These are phyloP conservation scores for Drosophila auraria DNA, from an alignment of 1,140 invertebrate genomes.

Conservation along the genomic window DNA sequence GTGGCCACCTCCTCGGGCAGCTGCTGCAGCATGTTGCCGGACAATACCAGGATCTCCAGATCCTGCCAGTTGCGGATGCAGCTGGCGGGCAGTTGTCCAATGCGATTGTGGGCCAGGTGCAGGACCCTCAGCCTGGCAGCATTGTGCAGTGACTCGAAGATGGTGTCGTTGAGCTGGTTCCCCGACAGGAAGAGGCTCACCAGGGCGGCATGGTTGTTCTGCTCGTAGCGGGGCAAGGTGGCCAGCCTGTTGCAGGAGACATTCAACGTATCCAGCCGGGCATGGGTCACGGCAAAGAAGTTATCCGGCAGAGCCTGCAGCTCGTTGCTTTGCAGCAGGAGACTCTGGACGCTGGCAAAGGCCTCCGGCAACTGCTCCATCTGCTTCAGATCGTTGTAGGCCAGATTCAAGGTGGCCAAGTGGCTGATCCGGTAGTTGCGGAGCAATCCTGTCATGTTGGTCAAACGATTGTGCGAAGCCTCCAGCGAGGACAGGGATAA, in stretches of 20 bases:
- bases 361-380: slow-evolving; percentile 89
- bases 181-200: slow-evolving; percentile 91
- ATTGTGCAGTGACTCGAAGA: slow-evolving; percentile 89
- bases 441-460: slow-evolving; percentile 89
- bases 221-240: slow-evolving; percentile 87
- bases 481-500: slow-evolving; percentile 90
- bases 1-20: slow-evolving; percentile 91
- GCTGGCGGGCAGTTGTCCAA: slow-evolving; percentile 90
- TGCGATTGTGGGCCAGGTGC: slow-evolving; percentile 92
- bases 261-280: slow-evolving; percentile 90
- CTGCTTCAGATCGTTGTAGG: slow-evolving; percentile 90
- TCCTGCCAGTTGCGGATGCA: slow-evolving; percentile 91
- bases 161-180: slow-evolving; percentile 91
- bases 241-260: slow-evolving; percentile 91
- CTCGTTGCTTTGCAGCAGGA: slow-evolving; percentile 92
- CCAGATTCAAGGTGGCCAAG: slow-evolving; percentile 90
- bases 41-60: slow-evolving; percentile 92
- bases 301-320: slow-evolving; percentile 90
- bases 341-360: slow-evolving; percentile 88
- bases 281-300: slow-evolving; percentile 89
- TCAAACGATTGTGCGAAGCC: slow-evolving; percentile 91
- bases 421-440: slow-evolving; percentile 90
- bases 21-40: slow-evolving; percentile 91
- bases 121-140: slow-evolving; percentile 89
- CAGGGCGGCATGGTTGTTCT: slow-evolving; percentile 87